A percentile compares a stretch with the other conserved stretches of the same genome.
Conservation (phyloP, 2,888 invertebrate genomes). For the Cataglyphis rosenhaueri region DNA sequence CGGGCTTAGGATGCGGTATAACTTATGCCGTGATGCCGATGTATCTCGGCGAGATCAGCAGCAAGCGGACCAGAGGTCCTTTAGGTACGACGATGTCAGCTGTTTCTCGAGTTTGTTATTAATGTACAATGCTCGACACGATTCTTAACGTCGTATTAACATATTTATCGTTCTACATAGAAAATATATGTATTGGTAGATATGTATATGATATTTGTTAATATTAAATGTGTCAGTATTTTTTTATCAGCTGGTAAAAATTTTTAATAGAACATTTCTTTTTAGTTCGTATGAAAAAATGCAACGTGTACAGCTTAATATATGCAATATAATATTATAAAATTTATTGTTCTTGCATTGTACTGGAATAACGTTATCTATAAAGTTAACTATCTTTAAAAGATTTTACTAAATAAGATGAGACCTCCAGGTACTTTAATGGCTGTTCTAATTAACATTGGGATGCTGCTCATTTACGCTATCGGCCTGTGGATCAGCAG, state of each 20-base stretch:
- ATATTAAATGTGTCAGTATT: background rate
- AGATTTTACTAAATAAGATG: background rate
- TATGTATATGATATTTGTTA: background rate
- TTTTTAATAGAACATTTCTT: background rate
- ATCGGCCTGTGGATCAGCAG: constrained; percentile 77
- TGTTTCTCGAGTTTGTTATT: constrained; percentile 14
- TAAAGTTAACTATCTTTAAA: background rate
- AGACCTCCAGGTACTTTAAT: constrained; percentile 77
- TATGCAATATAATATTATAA: background rate
- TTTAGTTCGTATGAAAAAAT: background rate
- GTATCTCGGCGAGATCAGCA: constrained; percentile 83
- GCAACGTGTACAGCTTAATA: background rate
- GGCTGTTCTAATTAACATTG: constrained; percentile 81
- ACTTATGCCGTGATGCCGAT: constrained; percentile 83
- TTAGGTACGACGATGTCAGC: constrained; percentile 72
- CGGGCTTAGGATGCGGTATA: constrained; percentile 82
- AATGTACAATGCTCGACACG: background rate
- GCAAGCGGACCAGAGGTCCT: constrained; percentile 81
- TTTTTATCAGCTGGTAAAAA: background rate
- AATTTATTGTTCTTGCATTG: background rate
- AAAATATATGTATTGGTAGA: background rate
- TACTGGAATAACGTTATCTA: background rate
- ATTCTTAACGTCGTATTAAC: background rate
- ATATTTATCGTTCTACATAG: background rate
- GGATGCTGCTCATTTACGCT: constrained; percentile 79